Percentiles rank a stretch among this genome's conserved stretches.
These are phyloP conservation scores for Conger conger DNA, from an alignment of 2,113 vertebrate genomes.

Conservation along the genomic window DNA sequence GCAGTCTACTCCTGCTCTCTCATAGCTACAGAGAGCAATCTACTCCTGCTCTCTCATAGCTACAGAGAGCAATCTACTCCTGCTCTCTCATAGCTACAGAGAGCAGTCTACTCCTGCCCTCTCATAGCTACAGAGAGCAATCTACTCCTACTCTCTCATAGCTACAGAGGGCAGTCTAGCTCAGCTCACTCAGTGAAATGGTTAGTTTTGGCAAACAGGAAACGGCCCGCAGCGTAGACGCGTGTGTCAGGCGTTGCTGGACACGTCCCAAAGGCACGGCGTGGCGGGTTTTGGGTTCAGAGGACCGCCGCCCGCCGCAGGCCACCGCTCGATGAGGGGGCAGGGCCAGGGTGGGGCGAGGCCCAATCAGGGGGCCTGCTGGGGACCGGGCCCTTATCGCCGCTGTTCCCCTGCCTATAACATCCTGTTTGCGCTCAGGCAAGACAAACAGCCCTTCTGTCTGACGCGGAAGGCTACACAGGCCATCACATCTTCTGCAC, in stretches of 20 bases:
- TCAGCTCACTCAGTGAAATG: too few species aligned
- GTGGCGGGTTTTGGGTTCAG: not conserved
- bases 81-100: too few species aligned
- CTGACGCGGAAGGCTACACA: constrained; percentile 66
- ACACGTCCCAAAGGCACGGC: not conserved
- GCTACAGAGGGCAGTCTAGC: too few species aligned
- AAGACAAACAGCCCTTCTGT: constrained; percentile 66
- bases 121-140: too few species aligned
- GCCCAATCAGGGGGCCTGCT: not conserved
- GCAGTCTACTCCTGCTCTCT: too few species aligned
- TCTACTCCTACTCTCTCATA: too few species aligned
- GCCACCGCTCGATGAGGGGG: not conserved
- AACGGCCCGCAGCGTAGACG: constrained; percentile 30
- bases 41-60: too few species aligned
- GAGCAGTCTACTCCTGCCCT: too few species aligned
- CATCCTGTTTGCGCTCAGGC: constrained; percentile 72
- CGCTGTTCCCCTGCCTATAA: constrained; percentile 54
- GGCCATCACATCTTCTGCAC: constrained; percentile 64
- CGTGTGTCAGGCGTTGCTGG: not conserved
- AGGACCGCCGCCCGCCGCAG: too few species aligned
- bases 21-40: too few species aligned
- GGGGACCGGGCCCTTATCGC: constrained; percentile 51
- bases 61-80: too few species aligned
- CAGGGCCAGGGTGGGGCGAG: not conserved
- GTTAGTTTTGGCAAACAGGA: constrained; percentile 46